A percentile compares a stretch with the other conserved stretches of the same genome.
These are phyloP conservation scores for Dendrolimus punctatus DNA, from an alignment of 1,140 invertebrate species.

Conservation along the genomic window DNA sequence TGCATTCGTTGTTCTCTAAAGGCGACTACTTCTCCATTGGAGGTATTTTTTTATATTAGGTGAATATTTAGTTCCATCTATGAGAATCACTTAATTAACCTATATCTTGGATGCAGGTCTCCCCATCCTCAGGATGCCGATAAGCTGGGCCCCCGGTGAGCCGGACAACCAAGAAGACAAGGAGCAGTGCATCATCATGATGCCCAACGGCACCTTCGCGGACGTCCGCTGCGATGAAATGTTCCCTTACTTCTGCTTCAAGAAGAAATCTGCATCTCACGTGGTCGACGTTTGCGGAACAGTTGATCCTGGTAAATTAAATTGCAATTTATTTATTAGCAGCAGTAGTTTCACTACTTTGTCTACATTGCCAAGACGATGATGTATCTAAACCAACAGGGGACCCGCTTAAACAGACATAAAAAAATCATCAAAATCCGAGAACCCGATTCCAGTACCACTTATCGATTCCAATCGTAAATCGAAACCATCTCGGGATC, in stretches of 20 bases:
- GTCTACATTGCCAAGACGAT: background rate
- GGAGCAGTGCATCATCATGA: constrained; percentile 13
- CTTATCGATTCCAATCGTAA: too few species aligned
- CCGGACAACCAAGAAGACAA: constrained; percentile 12
- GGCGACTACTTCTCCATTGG: too few species aligned
- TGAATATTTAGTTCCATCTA: too few species aligned
- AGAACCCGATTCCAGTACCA: too few species aligned
- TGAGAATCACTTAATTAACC: too few species aligned
- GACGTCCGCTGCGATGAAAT: constrained; percentile 14
- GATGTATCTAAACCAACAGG: too few species aligned
- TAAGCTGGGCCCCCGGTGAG: constrained; percentile 10
- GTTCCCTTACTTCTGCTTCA: constrained; percentile 22
- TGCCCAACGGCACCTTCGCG: constrained; percentile 8
- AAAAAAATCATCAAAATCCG: too few species aligned
- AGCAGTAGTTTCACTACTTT: background rate
- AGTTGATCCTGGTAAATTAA: background rate
- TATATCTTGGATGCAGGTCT: too few species aligned
- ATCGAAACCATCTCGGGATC: too few species aligned
- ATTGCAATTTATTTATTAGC: background rate
- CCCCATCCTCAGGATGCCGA: background rate
- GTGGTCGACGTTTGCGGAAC: constrained; percentile 9
- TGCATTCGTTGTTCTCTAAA: too few species aligned
- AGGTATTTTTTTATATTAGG: too few species aligned
- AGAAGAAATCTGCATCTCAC: constrained; percentile 6
- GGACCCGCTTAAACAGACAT: too few species aligned